Percentiles rank a stretch among this genome's conserved stretches.
phyloP scores from a whole-genome alignment of 2,888 invertebrate species.

The Agriopis leucophaearia region DNA sequence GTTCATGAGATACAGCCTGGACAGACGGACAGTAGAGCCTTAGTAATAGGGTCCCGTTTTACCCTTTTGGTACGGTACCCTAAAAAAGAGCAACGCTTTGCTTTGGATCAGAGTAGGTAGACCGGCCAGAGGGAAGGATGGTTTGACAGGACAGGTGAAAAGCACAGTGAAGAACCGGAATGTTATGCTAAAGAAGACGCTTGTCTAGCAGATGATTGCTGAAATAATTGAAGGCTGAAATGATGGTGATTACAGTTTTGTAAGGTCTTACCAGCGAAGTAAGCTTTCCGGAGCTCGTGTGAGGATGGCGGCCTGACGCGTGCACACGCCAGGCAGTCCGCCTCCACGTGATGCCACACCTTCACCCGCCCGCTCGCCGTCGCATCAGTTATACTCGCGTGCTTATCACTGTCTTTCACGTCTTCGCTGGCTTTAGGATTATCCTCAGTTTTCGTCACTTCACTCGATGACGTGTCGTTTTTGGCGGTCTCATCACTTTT shows the following conservation, averaged over 20 bases:
- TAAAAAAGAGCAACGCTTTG: too few relatives aligned
- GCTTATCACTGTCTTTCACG: conserved; percentile 30
- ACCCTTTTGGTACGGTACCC: too few relatives aligned
- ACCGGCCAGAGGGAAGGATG: too few relatives aligned
- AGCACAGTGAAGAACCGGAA: too few relatives aligned
- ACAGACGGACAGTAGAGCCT: too few relatives aligned
- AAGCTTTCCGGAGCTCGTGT: conserved; percentile 79
- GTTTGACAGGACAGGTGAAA: too few relatives aligned
- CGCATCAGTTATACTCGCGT: conserved; percentile 17
- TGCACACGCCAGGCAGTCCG: conserved; percentile 76
- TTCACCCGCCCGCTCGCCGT: conserved; percentile 34
- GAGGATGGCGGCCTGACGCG: conserved; percentile 75
- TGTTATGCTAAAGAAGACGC: too few relatives aligned
- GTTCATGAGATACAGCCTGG: too few relatives aligned
- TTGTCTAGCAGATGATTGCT: neutral
- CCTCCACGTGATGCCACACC: conserved; percentile 68
- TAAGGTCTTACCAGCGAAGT: conserved; percentile 71
- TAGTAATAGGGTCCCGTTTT: too few relatives aligned
- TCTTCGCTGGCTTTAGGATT: conserved; percentile 27
- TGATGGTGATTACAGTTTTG: neutral
- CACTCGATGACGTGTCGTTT: conserved; percentile 41
- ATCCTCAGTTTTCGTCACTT: conserved; percentile 43
- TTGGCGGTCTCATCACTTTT: conserved; percentile 41
- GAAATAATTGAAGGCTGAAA: too few relatives aligned
- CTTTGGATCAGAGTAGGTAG: too few relatives aligned